Conservation (phyloP, 2,888 invertebrate genomes). For the Agonopterix subpropinquella region DNA sequence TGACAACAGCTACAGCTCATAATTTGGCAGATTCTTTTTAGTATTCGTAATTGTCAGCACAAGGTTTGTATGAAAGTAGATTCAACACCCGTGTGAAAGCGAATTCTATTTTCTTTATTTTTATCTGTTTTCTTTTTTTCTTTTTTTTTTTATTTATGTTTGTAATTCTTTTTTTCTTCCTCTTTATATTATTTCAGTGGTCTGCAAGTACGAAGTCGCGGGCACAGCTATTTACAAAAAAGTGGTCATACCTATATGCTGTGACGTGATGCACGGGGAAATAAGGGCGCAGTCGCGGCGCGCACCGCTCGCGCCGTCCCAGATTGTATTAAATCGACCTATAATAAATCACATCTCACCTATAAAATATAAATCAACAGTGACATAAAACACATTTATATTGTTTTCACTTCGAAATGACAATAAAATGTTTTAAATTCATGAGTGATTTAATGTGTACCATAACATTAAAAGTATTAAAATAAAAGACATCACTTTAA, state of each 20-base stretch:
- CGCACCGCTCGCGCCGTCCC: slow-evolving; percentile 24
- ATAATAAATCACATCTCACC: slow-evolving; percentile 68
- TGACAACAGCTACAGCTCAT: too few relatives aligned
- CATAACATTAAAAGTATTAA: slow-evolving; percentile 38
- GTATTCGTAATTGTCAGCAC: too few relatives aligned
- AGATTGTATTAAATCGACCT: slow-evolving; percentile 59
- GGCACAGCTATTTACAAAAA: too few relatives aligned
- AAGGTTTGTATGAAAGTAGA: too few relatives aligned
- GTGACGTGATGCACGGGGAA: slow-evolving; percentile 6
- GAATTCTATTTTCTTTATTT: too few relatives aligned
- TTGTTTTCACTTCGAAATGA: slow-evolving; percentile 70
- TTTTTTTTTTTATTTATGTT: too few relatives aligned
- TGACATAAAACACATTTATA: slow-evolving; percentile 71
- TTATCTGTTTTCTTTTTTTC: too few relatives aligned
- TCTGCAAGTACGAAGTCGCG: too few relatives aligned
- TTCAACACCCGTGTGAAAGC: too few relatives aligned
- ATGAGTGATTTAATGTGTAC: slow-evolving; percentile 65
- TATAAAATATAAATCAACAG: slow-evolving; percentile 70
- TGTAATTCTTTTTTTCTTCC: too few relatives aligned
- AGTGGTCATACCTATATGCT: neutral
- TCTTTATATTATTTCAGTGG: too few relatives aligned
- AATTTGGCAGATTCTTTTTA: too few relatives aligned
- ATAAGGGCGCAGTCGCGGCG: slow-evolving; percentile 17
- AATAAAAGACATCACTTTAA: slow-evolving; percentile 24
- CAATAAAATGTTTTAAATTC: slow-evolving; percentile 70